phyloP scores from a whole-genome alignment of 2,113 vertebrate species.

The Notarius lentiginosus region DNA sequence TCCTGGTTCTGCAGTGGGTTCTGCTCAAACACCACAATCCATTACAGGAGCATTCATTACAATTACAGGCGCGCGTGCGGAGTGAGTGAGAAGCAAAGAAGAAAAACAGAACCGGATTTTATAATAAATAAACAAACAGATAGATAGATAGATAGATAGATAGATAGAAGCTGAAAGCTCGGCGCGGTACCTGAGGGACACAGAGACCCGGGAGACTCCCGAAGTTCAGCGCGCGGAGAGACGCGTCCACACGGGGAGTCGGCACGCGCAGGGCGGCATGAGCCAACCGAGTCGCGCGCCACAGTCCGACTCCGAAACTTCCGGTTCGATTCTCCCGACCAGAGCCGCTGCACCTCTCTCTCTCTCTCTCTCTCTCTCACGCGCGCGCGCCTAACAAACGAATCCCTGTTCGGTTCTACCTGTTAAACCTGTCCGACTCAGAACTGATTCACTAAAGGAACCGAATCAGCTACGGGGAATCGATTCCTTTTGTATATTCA shows the following conservation, averaged over 20 bases:
- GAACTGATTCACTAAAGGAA: background rate
- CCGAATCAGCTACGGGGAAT: background rate
- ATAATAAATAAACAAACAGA: background rate
- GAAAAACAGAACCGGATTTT: background rate
- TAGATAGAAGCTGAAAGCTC: background rate
- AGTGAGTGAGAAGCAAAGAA: too few species aligned
- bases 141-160: too few species aligned
- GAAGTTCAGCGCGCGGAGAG: background rate
- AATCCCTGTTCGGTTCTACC: background rate
- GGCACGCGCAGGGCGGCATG: background rate
- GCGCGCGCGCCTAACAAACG: too few species aligned
- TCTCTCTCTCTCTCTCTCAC: background rate
- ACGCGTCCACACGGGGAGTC: background rate
- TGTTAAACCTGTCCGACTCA: conserved; percentile 7
- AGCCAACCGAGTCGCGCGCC: background rate
- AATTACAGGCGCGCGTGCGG: background rate
- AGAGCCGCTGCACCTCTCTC: background rate
- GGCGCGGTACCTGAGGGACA: background rate
- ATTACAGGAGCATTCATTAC: background rate
- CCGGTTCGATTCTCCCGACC: background rate
- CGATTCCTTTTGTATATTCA: background rate
- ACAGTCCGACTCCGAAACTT: background rate
- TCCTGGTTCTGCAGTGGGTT: background rate
- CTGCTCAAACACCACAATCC: background rate
- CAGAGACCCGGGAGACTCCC: background rate